Evolutionary conservation across 2,888 invertebrate species (phyloP).

Genomic region (Cryptus armator): DNA sequence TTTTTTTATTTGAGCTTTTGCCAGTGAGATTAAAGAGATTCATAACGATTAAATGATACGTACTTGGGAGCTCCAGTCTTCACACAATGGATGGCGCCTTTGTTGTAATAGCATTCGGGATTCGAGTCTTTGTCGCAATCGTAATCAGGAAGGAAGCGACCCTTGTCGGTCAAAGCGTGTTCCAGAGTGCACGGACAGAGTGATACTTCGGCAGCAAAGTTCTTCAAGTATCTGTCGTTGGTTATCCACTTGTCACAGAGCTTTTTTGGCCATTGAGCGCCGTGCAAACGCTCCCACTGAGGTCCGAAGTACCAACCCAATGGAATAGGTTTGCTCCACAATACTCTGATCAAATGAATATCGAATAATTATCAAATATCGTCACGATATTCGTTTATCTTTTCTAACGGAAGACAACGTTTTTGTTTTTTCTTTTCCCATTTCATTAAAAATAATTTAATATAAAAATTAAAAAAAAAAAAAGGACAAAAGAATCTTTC

Average conservation of each 20-base stretch:
- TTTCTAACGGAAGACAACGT: not conserved
- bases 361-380: conserved; percentile 3
- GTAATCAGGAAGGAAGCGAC: conserved; percentile 95
- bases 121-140: conserved; percentile 97
- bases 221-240: conserved; percentile 92
- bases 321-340: conserved; percentile 97
- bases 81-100: conserved; percentile 96
- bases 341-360: conserved; percentile 85
- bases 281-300: conserved; percentile 94
- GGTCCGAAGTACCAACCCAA: conserved; percentile 96
- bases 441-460: too few relatives aligned
- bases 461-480: not conserved
- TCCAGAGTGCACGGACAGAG: conserved; percentile 96
- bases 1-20: not conserved
- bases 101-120: conserved; percentile 94
- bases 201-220: conserved; percentile 93
- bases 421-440: not conserved
- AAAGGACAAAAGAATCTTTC: too few relatives aligned
- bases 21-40: not conserved
- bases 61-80: conserved; percentile 96
- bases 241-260: conserved; percentile 97
- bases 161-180: conserved; percentile 96
- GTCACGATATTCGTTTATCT: not conserved
- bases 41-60: conserved; percentile 75
- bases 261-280: conserved; percentile 92